phyloP scores from a whole-genome alignment of 2,888 invertebrate genomes.

The Euzetes globulus region DNA sequence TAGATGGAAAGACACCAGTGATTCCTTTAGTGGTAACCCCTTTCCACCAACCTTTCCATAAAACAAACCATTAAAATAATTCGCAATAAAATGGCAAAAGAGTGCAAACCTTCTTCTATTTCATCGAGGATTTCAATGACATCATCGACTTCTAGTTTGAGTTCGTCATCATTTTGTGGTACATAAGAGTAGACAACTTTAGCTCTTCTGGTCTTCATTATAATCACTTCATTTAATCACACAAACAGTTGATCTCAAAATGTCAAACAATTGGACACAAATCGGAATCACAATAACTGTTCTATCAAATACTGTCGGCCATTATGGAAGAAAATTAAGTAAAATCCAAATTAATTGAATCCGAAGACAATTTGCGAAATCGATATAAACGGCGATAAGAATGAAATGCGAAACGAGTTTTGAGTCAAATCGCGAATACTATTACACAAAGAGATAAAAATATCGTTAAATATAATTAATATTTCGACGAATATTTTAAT shows the following conservation, averaged over 20 bases:
- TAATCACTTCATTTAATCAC: background rate
- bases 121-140: constrained; percentile 81
- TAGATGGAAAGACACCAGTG: constrained; percentile 85
- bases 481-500: no score
- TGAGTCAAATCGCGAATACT: background rate
- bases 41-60: constrained; percentile 72
- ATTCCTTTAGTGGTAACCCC: constrained; percentile 69
- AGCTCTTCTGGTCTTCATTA: constrained; percentile 55
- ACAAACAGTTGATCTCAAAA: background rate
- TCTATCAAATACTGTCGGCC: background rate
- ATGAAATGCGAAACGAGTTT: background rate
- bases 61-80: background rate
- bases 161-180: constrained; percentile 87
- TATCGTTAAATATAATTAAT: no score
- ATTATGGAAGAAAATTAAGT: background rate
- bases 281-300: background rate
- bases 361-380: background rate
- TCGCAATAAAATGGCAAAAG: background rate
- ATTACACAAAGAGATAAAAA: background rate
- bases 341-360: background rate
- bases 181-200: constrained; percentile 82
- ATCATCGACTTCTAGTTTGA: constrained; percentile 77
- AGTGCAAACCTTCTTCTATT: constrained; percentile 85
- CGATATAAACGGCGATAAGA: background rate
- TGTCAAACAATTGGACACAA: background rate